phyloP scores from a whole-genome alignment of 2,797 vertebrate species.

The Neosilurus hyrtlii region DNA sequence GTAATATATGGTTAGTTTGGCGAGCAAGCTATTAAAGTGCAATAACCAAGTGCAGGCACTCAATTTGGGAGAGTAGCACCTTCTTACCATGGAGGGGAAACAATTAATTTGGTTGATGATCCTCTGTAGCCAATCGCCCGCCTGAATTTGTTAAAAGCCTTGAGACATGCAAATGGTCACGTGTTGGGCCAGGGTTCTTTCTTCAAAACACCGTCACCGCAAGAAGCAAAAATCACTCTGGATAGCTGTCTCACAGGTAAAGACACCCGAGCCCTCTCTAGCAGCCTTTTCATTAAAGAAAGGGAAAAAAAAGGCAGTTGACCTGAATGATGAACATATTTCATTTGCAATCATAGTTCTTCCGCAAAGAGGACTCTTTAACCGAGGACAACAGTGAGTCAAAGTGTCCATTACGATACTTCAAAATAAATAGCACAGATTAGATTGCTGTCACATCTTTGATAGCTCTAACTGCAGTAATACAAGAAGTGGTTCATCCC shows the following conservation, averaged over 20 bases:
- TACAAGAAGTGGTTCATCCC: neutral
- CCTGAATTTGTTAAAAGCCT: conserved; percentile 52
- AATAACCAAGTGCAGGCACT: conserved; percentile 85
- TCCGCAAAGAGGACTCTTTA: conserved; percentile 39
- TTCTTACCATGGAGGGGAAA: conserved; percentile 83
- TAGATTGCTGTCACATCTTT: conserved; percentile 22
- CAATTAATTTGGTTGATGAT: conserved; percentile 83
- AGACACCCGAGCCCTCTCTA: conserved; percentile 37
- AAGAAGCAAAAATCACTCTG: neutral
- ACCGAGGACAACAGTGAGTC: conserved; percentile 42
- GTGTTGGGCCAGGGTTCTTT: conserved; percentile 51
- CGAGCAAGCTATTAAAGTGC: conserved; percentile 85
- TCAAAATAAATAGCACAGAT: conserved; percentile 45
- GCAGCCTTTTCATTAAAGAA: conserved; percentile 51
- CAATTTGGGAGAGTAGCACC: conserved; percentile 83
- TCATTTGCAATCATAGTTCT: conserved; percentile 46
- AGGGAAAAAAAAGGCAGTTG: conserved; percentile 42
- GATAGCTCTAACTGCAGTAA: conserved; percentile 37
- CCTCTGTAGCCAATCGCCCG: conserved; percentile 77
- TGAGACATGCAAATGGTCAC: conserved; percentile 45
- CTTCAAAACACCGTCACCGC: conserved; percentile 45
- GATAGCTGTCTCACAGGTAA: conserved; percentile 36
- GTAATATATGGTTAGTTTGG: conserved; percentile 87
- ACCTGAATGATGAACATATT: conserved; percentile 59
- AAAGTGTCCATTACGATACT: conserved; percentile 54